Evolutionary conservation across 2,797 vertebrate species (phyloP), one percentile per base, ranked within the genome.

Genomic region (Allobates femoralis): DNA sequence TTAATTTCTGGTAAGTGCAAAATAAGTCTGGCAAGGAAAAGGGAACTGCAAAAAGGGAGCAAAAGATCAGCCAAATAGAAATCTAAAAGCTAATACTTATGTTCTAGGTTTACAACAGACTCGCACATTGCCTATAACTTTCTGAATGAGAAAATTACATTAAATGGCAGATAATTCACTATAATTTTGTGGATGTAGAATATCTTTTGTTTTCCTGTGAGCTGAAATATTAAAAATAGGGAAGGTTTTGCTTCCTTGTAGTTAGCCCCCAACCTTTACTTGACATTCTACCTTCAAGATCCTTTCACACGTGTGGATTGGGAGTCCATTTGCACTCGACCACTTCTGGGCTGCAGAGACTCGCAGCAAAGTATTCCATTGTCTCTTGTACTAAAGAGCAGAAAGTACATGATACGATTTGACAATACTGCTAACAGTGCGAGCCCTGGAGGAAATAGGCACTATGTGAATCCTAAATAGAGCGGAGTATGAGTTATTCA

Each of bases 271-370:
- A 60, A 79, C 32, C 55, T 79, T 16, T 62, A 41, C 56, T 79
- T 79, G 56, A 79, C 55, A 41, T 77, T 79, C 53, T n/a, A 62
- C 56, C 32, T 79, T 60, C 56, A 79, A 79, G 77, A 56, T 79
- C 28, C 23, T 50, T 84, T 74, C 64, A 56, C 80, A 34, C 37
- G 53, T 77, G 26, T 66, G 46, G 16, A 84, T 62, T 84, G 37
- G 26, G 58, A 69, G 53, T 26, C 67, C 83, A 78, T 78, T 77
- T 85, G 74, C 60, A 69, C 75, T 37, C 37, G 14, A n/a, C 71
- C 56, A 76, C 83, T 81, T 86, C 32, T 81, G 85, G 23, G 67
- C 75, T 67, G 15, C 18, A 81, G 79, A 51, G 66, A 73, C 69
- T 51, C 26, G 55, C 53, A 79, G 76, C 77, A 19, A 56, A 58